Evolutionary conservation across 2,888 invertebrate genomes (phyloP).

Genomic region (Coenonympha arcania): DNA sequence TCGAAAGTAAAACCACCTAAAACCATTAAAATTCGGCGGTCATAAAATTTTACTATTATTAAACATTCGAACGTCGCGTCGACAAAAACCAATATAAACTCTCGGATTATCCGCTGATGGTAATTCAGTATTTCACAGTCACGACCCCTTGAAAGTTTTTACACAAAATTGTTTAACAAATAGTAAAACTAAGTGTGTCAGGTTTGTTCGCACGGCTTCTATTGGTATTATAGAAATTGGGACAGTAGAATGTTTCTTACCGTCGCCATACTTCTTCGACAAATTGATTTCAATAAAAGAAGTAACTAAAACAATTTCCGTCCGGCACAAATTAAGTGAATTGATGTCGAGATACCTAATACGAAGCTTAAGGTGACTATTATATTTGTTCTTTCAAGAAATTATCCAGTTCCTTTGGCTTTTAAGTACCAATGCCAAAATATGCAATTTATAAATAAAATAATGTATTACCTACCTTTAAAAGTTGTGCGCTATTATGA

Average conservation of each 20-base stretch:
- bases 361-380: not conserved
- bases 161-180: conserved; percentile 42
- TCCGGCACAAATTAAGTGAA: conserved; percentile 30
- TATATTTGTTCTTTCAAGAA: not conserved
- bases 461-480: not conserved
- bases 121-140: conserved; percentile 69
- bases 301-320: conserved; percentile 18
- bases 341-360: conserved; percentile 22
- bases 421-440: not conserved
- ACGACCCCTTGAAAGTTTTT: conserved; percentile 59
- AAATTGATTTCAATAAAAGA: conserved; percentile 45
- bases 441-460: not conserved
- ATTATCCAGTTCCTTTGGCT: not conserved
- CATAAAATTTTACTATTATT: conserved; percentile 28
- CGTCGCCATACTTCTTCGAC: conserved; percentile 43
- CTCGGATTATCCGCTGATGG: conserved; percentile 46
- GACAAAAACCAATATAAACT: conserved; percentile 49
- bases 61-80: no score
- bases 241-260: conserved; percentile 42
- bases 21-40: conserved; percentile 27
- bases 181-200: conserved; percentile 51
- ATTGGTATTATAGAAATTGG: conserved; percentile 57
- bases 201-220: conserved; percentile 59
- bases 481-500: no score
- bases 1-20: conserved; percentile 40